Evolutionary conservation across 2,888 invertebrate species (phyloP), one percentile per base, ranked within the genome.

Genomic region (Oligia latruncula): DNA sequence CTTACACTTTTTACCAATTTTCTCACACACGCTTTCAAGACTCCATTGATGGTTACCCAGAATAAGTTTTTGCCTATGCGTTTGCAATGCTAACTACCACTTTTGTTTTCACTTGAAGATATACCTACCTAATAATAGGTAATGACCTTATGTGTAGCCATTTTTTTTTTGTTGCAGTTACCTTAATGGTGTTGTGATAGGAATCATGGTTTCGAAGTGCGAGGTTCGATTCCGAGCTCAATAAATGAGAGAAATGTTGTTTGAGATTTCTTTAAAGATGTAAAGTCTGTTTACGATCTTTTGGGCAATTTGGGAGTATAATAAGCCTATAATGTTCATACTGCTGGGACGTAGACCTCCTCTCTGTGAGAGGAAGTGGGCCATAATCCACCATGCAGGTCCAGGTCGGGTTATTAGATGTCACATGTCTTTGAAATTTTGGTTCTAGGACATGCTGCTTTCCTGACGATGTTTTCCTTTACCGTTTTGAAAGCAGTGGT

Each of bases 11-110:
- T 92, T 87, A 80, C 62, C 65, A 77, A 74, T 83, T 84, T 91
- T 94, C 94, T 87, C 95, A 94, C 79, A 73, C 91, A 80, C 87
- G 91, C 95, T 95, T 95, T 95, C 95, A 92, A 91, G 90, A 90
- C 76, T 82, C 87, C 83, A 90, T 90, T 91, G 83, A 90, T 86
- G 86, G 85, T 90, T 92, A 91, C 90, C 87, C 87, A 73, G 86
- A 86, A 90, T 85, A 68, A 73, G 90, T 93, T 92, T 90, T 92
- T 93, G 82, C 71, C 74, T 72, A 81, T 73, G 83, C 88, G 83
- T 76, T 29, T 65, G 64, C 60, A 71, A 58, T 75, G 76, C 76
- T 79, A 79, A 75, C 13, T 79, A 68, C 46, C 29, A 74, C 78
- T 84, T 81, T 84, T 85, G 86, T 90, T 89, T 89, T 90, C 89